Conservation (phyloP, 1,140 invertebrate genomes). For the Bombus affinis region DNA sequence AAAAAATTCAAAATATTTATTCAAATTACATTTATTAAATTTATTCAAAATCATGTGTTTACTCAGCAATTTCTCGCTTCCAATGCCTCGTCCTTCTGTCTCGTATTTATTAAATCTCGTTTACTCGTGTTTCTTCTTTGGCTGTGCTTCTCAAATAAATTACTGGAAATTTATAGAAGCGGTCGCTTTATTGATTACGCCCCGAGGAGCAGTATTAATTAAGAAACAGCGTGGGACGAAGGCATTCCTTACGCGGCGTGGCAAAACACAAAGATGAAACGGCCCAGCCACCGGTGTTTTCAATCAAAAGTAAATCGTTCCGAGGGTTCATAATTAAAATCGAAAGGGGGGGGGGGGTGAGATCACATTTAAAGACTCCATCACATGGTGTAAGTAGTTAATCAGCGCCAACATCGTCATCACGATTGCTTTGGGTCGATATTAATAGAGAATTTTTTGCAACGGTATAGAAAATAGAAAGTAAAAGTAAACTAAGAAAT, state of each 20-base stretch:
- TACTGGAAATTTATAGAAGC: neutral
- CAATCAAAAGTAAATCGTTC: slow-evolving; percentile 2
- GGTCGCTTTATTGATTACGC: neutral
- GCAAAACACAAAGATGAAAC: neutral
- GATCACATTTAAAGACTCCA: neutral
- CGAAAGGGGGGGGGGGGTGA: neutral
- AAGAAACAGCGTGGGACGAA: neutral
- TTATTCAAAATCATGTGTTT: neutral
- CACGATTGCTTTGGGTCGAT: no score
- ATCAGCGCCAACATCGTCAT: neutral
- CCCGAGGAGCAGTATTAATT: neutral
- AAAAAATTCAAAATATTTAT: neutral
- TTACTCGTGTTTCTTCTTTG: neutral
- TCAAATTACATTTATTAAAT: neutral
- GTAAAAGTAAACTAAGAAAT: no score
- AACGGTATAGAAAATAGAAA: no score
- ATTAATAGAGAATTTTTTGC: neutral
- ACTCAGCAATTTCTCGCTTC: no score
- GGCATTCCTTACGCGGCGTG: neutral
- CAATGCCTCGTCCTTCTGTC: neutral
- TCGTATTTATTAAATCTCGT: neutral
- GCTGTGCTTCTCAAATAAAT: neutral
- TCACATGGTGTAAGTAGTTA: neutral
- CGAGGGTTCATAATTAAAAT: neutral
- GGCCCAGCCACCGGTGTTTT: neutral